Evolutionary conservation across 2,888 invertebrate genomes (phyloP).

Genomic region (Nomada fabriciana): DNA sequence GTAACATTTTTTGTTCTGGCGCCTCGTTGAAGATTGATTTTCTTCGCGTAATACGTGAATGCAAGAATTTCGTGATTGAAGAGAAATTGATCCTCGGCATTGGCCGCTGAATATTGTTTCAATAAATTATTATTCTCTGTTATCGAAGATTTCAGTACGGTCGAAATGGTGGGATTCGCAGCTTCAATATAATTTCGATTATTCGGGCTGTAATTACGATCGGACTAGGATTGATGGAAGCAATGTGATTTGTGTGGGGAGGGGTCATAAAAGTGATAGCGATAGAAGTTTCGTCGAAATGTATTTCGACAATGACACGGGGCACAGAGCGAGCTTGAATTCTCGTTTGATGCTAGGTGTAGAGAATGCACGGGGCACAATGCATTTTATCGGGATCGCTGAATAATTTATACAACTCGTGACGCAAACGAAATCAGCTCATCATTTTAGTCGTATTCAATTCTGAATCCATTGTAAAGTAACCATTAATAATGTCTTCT

Average conservation of each 20-base stretch:
- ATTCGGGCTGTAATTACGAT: neutral
- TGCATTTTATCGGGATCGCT: constrained; percentile 46
- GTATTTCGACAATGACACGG: neutral
- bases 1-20: too few species aligned
- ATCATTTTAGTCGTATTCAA: constrained; percentile 56
- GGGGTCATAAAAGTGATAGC: constrained; percentile 5
- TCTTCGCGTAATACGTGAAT: too few species aligned
- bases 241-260: neutral
- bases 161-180: too few species aligned
- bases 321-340: neutral
- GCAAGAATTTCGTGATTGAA: too few species aligned
- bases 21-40: too few species aligned
- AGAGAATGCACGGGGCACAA: constrained; percentile 23
- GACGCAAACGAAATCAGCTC: constrained; percentile 53
- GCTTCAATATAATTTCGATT: too few species aligned
- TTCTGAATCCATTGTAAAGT: constrained; percentile 61
- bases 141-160: too few species aligned
- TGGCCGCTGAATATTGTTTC: too few species aligned
- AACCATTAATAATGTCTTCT: constrained; percentile 65
- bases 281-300: constrained; percentile 23
- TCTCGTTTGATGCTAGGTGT: constrained; percentile 12
- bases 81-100: too few species aligned
- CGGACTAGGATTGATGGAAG: constrained; percentile 18
- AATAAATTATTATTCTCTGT: too few species aligned
- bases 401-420: constrained; percentile 51